Percentiles rank a stretch among this genome's conserved stretches.
Evolutionary conservation across 2,797 vertebrate genomes (phyloP).

Genomic region (Pristis pectinata): DNA sequence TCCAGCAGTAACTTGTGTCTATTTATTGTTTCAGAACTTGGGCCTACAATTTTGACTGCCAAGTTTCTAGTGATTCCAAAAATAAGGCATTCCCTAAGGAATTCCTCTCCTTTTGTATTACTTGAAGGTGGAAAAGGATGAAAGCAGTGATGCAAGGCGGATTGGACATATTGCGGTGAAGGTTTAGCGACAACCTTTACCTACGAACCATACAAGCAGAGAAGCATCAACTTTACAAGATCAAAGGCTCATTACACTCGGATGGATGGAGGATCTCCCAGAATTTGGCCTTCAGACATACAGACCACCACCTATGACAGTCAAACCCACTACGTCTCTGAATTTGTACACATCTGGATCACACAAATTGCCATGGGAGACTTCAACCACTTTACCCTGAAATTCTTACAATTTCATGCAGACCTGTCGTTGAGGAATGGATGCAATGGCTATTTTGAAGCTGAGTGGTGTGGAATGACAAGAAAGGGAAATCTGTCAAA

Average conservation of each 20-base stretch:
- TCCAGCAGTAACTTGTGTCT: not conserved
- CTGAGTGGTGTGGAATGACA: too few species aligned
- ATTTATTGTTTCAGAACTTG: not conserved
- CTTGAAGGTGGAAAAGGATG: not conserved
- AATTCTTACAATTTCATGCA: not conserved
- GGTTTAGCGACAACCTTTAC: not conserved
- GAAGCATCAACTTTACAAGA: not conserved
- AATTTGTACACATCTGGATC: not conserved
- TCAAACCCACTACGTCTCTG: not conserved
- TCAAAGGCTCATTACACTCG: conserved; percentile 18
- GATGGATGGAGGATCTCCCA: not conserved
- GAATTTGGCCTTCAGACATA: not conserved
- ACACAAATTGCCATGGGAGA: not conserved
- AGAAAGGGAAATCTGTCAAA: not conserved
- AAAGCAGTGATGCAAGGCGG: not conserved
- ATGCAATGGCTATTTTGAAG: too few species aligned
- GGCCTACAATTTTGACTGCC: not conserved
- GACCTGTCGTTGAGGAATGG: not conserved
- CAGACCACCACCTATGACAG: not conserved
- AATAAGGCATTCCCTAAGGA: not conserved
- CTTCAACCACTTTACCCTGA: not conserved
- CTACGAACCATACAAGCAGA: not conserved
- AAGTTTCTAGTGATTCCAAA: not conserved
- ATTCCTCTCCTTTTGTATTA: not conserved
- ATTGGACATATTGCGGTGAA: not conserved